phyloP scores from a whole-genome alignment of 2,113 vertebrate species.

The Platycercus adscitus region DNA sequence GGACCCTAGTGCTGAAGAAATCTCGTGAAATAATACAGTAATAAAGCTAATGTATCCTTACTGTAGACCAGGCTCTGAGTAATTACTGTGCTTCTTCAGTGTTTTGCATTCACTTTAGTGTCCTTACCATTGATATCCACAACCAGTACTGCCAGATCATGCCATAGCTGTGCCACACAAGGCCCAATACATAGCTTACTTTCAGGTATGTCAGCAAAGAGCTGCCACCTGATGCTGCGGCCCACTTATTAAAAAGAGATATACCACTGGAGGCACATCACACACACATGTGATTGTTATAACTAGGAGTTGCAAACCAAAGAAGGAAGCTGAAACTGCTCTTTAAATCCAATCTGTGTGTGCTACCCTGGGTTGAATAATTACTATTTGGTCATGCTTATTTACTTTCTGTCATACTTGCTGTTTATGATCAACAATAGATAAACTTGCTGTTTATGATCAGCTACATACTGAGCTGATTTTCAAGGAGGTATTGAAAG shows the following conservation, averaged over 20 bases:
- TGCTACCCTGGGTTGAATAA: background rate
- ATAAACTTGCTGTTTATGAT: background rate
- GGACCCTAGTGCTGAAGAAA: background rate
- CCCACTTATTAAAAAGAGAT: background rate
- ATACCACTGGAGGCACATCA: background rate
- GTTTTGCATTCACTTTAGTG: background rate
- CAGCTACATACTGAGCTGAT: background rate
- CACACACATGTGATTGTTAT: background rate
- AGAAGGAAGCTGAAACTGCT: background rate
- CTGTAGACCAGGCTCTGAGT: background rate
- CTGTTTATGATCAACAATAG: background rate
- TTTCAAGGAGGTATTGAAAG: background rate
- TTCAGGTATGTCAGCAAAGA: background rate
- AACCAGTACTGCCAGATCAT: background rate
- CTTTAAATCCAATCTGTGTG: rapidly evolving
- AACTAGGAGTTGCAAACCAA: background rate
- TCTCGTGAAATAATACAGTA: background rate
- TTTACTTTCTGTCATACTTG: background rate
- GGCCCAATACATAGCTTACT: background rate
- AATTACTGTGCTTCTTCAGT: background rate
- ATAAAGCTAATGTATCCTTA: background rate
- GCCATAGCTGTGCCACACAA: background rate
- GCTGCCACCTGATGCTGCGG: background rate
- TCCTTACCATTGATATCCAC: background rate
- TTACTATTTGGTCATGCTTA: background rate